These are phyloP conservation scores for Macrotus californicus DNA, from an alignment of 2,113 vertebrate genomes.

Conservation along the genomic window DNA sequence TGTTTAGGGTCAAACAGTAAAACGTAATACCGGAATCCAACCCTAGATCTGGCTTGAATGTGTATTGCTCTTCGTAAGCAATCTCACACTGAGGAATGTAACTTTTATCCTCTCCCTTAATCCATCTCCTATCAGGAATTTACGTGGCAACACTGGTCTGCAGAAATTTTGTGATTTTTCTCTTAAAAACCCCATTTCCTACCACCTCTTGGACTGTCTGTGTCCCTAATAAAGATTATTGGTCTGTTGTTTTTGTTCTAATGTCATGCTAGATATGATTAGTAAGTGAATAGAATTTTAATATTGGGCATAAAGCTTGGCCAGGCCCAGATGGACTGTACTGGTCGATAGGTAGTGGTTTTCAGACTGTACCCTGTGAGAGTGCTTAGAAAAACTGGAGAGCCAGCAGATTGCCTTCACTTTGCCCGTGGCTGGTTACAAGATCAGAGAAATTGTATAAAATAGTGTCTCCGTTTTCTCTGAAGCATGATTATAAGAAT, in stretches of 20 bases:
- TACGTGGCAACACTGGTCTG: not conserved
- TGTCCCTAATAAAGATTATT: not conserved
- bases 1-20: not conserved
- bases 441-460: not conserved
- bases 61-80: not conserved
- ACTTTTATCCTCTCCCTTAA: not conserved
- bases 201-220: not conserved
- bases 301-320: not conserved
- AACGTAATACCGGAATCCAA: not conserved
- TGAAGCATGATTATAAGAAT: not conserved
- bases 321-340: not conserved
- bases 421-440: not conserved
- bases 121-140: not conserved
- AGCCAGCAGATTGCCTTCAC: not conserved
- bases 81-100: not conserved
- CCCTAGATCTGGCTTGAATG: not conserved
- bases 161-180: not conserved
- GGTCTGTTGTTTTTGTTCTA: not conserved
- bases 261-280: not conserved
- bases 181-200: conserved; percentile 11
- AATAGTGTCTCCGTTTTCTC: not conserved
- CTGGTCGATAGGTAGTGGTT: not conserved
- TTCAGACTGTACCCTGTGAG: not conserved
- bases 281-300: not conserved
- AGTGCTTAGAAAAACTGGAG: not conserved